These are phyloP conservation scores for Agapetus fuscipes DNA, from an alignment of 2,888 invertebrate species.

Conservation along the genomic window DNA sequence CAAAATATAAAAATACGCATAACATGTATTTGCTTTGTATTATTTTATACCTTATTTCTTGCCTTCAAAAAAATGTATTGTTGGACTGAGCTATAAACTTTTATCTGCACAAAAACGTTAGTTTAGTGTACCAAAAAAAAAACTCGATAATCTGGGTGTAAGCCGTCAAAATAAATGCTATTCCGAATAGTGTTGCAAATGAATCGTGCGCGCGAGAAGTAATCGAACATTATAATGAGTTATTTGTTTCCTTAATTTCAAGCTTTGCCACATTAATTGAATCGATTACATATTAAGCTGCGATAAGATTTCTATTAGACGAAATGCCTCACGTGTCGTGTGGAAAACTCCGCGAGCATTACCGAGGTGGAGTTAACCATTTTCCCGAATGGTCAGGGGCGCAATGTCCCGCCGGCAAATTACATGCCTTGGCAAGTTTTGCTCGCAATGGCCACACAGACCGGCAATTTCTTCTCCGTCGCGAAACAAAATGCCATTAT, in stretches of 20 bases:
- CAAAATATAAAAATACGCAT: no score
- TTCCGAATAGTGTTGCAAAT: no score
- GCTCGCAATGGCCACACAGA: conserved; percentile 1
- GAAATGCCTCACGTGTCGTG: neutral
- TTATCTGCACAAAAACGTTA: neutral
- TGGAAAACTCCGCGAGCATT: neutral
- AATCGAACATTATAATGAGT: conserved; percentile 3
- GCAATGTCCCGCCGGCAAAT: conserved; percentile 3
- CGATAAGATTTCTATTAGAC: conserved; percentile 6
- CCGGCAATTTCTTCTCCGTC: conserved; percentile 1
- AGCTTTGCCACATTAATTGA: conserved; percentile 5
- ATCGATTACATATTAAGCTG: conserved; percentile 5
- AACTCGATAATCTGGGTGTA: neutral
- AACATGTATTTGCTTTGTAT: no score
- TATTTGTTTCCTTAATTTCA: conserved; percentile 4
- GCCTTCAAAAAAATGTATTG: no score
- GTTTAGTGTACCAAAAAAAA: neutral
- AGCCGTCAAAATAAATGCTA: neutral
- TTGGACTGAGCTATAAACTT: no score
- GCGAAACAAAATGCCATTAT: neutral
- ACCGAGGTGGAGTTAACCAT: neutral
- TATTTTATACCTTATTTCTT: no score
- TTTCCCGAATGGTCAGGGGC: neutral
- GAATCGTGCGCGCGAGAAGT: neutral
- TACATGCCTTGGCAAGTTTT: neutral